phyloP scores from a whole-genome alignment of 2,797 vertebrate species.

The Geotrypetes seraphini region DNA sequence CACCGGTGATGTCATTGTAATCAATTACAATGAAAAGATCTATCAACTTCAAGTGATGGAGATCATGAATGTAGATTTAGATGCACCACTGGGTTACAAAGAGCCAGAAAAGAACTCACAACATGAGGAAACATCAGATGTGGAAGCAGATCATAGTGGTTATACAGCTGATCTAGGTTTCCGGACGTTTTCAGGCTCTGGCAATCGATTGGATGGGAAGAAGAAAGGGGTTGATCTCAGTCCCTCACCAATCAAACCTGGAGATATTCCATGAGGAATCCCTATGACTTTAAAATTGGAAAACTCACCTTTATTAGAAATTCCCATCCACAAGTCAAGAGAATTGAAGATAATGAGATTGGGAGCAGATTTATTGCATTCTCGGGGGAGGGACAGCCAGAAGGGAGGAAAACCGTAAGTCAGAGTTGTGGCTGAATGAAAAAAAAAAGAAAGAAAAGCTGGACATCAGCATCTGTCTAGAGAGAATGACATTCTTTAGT shows the following conservation, averaged over 20 bases:
- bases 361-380: too few relatives aligned
- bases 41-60: constrained; percentile 97
- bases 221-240: constrained; percentile 92
- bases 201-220: constrained; percentile 94
- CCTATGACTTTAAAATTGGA: constrained; percentile 92
- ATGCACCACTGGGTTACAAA: constrained; percentile 95
- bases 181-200: constrained; percentile 88
- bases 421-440: too few relatives aligned
- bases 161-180: constrained; percentile 85
- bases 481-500: too few relatives aligned
- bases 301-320: constrained; percentile 95
- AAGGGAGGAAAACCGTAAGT: too few relatives aligned
- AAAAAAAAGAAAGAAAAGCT: too few relatives aligned
- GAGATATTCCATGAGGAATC: constrained; percentile 92
- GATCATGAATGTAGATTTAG: constrained; percentile 97
- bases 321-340: constrained; percentile 78
- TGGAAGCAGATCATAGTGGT: constrained; percentile 73
- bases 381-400: too few relatives aligned
- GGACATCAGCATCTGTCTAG: too few relatives aligned
- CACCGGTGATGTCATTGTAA: constrained; percentile 93
- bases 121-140: constrained; percentile 75
- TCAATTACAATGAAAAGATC: constrained; percentile 99
- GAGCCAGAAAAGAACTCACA: constrained; percentile 83
- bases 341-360: constrained; percentile 74
- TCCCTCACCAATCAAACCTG: constrained; percentile 77